Evolutionary conservation across 1,140 invertebrate genomes (phyloP).

Genomic region (Kradibia gibbosae): DNA sequence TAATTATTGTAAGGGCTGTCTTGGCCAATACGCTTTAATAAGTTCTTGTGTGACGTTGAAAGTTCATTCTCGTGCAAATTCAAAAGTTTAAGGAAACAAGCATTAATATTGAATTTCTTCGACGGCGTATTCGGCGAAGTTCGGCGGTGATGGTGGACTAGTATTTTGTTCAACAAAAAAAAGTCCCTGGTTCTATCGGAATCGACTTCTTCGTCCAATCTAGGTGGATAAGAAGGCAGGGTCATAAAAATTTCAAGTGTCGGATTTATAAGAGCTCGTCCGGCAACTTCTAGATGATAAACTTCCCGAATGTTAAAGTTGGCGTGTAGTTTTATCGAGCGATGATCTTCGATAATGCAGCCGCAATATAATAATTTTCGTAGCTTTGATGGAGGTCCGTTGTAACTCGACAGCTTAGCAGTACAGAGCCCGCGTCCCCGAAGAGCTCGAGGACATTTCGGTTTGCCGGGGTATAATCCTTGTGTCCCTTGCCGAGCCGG

Average conservation of each 20-base stretch:
- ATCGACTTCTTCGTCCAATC: too few relatives aligned
- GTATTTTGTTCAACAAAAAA: too few relatives aligned
- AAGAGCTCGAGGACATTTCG: conserved; percentile 33
- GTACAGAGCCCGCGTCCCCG: neutral
- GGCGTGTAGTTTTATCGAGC: neutral
- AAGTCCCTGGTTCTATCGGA: too few relatives aligned
- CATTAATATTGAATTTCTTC: too few relatives aligned
- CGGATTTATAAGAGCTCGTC: neutral
- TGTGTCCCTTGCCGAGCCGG: neutral
- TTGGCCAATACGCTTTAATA: too few relatives aligned
- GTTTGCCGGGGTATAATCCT: neutral
- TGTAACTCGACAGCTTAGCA: neutral
- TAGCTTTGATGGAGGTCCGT: neutral
- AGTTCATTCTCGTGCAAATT: too few relatives aligned
- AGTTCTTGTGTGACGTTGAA: too few relatives aligned
- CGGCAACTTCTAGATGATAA: conserved; percentile 18
- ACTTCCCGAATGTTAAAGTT: conserved; percentile 19
- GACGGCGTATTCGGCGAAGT: too few relatives aligned
- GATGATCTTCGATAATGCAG: neutral
- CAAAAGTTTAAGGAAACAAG: too few relatives aligned
- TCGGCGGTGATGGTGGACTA: too few relatives aligned
- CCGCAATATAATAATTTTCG: conserved; percentile 17
- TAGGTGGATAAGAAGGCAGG: neutral
- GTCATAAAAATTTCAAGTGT: conserved; percentile 3
- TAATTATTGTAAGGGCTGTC: too few relatives aligned